A percentile compares a stretch with the other conserved stretches of the same genome.
Evolutionary conservation across 2,888 invertebrate genomes (phyloP).

Genomic region (Fabriciana adippe): DNA sequence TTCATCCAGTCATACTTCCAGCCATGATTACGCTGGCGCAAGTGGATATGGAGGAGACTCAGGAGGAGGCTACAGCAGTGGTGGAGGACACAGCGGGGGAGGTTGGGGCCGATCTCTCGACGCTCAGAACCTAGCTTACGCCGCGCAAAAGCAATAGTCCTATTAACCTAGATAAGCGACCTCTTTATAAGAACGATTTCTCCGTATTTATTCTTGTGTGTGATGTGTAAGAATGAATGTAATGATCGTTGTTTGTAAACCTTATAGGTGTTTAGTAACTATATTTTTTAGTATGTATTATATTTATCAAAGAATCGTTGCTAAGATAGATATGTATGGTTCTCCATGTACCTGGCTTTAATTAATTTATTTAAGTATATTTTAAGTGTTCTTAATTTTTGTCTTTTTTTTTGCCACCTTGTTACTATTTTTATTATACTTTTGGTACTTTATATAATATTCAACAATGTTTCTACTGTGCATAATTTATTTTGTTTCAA

Average conservation of each 20-base stretch:
- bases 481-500: conserved; percentile 17
- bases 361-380: conserved; percentile 38
- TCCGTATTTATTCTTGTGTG: conserved; percentile 59
- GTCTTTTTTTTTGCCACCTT: conserved; percentile 7
- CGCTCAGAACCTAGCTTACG: conserved; percentile 90
- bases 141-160: conserved; percentile 84
- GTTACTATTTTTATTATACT: conserved; percentile 31
- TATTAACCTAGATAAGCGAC: conserved; percentile 61
- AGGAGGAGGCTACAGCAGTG: conserved; percentile 77
- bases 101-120: conserved; percentile 89
- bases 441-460: conserved; percentile 28
- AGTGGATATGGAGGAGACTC: conserved; percentile 85
- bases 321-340: conserved; percentile 29
- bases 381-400: conserved; percentile 25
- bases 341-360: conserved; percentile 44
- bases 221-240: conserved; percentile 58
- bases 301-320: conserved; percentile 21
- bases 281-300: conserved; percentile 42
- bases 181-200: conserved; percentile 67
- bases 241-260: conserved; percentile 48
- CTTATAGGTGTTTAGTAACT: conserved; percentile 51
- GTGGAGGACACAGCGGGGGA: conserved; percentile 63
- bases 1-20: conserved; percentile 85
- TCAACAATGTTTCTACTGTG: conserved; percentile 24
- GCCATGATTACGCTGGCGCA: conserved; percentile 85